Evolutionary conservation across 1,140 invertebrate genomes (phyloP), one percentile per base, ranked within the genome.

Genomic region (Diploscapter pachys): DNA sequence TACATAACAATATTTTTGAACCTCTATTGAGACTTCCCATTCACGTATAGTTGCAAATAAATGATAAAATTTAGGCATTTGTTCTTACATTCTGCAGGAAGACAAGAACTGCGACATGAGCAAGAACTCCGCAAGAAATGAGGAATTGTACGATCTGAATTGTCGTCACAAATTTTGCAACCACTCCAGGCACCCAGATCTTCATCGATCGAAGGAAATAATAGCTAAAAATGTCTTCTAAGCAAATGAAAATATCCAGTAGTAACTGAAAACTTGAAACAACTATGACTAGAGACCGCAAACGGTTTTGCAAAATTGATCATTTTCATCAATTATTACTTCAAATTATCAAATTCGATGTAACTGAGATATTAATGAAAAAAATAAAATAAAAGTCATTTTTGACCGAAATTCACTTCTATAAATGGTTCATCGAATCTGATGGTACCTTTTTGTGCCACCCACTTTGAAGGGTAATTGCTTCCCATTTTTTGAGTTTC

Each of bases 101-200:
- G 56, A 86, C 82, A 53, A 87, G 83, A 79, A 88, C 88, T 13
- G 93, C 93, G 89, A 91, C 93, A 66, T 95, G 88, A 86, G 95
- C 96, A n/a, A 85, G 83, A 80, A 98, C 90, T 78, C 89, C 90
- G 71, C 82, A 80, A n/a, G 94, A 94, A 92, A 91, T 88, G 97
- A 99, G 94, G 95, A 99, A 99, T 88, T 99, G 96, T 3, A 91
- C 88, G n/a, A 98, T 89, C 86, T 99, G 96, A 55, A 95, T 88
- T 4, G 91, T 89, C 4, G 96, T 99, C 80, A 99, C 96, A 73
- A 92, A 87, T 91, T 98, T 96, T 57, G 93, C 91, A 65, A 98
- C 90, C 78, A 89, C 89, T 72, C 83, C 81, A n/a, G 95, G 95
- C 53, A 96, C 91, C 78, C 89, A 90, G 85, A 94, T 93, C 67